Conservation (phyloP, 2,113 vertebrate genomes). For the Pipra filicauda region DNA sequence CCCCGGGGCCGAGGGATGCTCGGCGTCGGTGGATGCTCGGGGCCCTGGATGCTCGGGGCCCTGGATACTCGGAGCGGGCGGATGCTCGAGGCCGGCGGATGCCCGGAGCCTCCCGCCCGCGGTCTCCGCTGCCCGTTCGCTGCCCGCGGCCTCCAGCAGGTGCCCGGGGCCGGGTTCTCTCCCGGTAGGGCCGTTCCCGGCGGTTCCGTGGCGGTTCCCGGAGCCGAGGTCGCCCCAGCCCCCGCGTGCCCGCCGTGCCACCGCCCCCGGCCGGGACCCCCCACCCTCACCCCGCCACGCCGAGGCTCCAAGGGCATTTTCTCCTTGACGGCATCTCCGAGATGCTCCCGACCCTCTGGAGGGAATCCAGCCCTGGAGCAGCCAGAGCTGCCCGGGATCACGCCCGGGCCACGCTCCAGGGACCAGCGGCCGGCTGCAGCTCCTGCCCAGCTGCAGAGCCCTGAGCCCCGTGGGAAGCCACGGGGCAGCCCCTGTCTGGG, state of each 20-base stretch:
- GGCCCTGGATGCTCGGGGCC: background rate
- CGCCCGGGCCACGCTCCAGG: background rate
- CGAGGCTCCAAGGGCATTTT: conserved; percentile 8
- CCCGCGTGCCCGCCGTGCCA: background rate
- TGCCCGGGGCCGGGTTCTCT: background rate
- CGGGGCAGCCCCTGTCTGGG: background rate
- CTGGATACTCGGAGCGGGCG: background rate
- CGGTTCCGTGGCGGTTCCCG: background rate
- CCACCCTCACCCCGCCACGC: too few species aligned
- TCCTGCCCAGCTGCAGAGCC: background rate
- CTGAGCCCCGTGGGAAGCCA: accelerated
- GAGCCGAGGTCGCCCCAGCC: background rate
- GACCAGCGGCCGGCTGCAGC: background rate
- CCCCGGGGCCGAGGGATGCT: background rate
- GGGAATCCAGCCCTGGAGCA: background rate
- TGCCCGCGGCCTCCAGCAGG: background rate
- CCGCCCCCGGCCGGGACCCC: background rate
- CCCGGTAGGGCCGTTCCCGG: background rate
- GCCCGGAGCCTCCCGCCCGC: background rate
- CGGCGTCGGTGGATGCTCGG: background rate
- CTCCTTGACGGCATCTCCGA: background rate
- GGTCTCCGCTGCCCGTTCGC: background rate
- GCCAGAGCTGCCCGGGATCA: background rate
- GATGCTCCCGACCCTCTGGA: background rate
- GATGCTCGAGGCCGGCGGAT: background rate